phyloP scores from a whole-genome alignment of 2,797 vertebrate species.

The Hephaestus fuliginosus region DNA sequence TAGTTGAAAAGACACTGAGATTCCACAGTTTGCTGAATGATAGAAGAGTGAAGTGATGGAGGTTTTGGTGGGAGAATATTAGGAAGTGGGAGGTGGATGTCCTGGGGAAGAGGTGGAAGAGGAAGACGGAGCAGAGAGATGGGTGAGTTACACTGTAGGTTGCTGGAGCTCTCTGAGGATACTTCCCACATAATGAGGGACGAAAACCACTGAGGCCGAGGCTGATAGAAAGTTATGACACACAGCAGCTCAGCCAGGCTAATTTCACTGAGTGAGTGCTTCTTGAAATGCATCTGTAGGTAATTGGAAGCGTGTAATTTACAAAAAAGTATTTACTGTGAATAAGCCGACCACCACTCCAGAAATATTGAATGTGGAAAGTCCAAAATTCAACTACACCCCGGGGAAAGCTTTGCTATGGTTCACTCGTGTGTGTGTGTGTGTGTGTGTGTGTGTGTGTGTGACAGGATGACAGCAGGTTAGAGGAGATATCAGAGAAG shows the following conservation, averaged over 20 bases:
- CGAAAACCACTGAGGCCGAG: slow-evolving; percentile 24
- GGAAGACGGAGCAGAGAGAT: background rate
- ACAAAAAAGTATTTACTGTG: slow-evolving; percentile 1
- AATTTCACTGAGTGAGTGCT: background rate
- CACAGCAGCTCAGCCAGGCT: background rate
- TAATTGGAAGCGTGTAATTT: background rate
- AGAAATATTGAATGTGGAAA: slow-evolving; percentile 28
- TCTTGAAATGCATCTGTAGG: slow-evolving; percentile 15
- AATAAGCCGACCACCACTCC: slow-evolving; percentile 14
- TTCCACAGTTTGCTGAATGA: background rate
- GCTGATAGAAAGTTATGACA: background rate
- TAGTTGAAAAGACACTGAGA: too few species aligned
- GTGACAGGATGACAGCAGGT: slow-evolving; percentile 30
- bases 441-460: slow-evolving; percentile 14
- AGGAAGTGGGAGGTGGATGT: slow-evolving; percentile 2
- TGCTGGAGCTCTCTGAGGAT: slow-evolving; percentile 17
- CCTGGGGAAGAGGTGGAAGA: slow-evolving; percentile 19
- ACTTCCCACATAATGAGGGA: slow-evolving; percentile 27
- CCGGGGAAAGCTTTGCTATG: slow-evolving; percentile 20
- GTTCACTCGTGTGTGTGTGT: slow-evolving; percentile 6
- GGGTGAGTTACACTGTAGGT: slow-evolving; percentile 6
- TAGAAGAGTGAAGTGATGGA: background rate
- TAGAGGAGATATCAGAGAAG: slow-evolving; percentile 7
- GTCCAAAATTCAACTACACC: slow-evolving; percentile 16
- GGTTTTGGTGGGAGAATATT: background rate